Base-by-base conservation (phyloP, 1,140 invertebrate genomes). In the Lepidurus couesii region DNA sequence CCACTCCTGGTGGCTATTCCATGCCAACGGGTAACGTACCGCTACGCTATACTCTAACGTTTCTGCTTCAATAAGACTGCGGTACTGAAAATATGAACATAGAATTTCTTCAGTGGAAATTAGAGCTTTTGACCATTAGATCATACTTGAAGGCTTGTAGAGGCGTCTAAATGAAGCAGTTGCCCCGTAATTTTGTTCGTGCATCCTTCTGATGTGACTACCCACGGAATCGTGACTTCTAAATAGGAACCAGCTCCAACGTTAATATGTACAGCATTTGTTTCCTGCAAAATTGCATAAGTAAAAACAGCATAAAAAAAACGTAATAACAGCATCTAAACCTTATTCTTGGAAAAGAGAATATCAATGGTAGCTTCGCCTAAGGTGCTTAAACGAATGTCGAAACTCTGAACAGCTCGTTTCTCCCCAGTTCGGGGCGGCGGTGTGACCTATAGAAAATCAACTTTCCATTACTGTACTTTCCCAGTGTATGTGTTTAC, bases 1-100 rank as follows among this genome's bases (percentile, higher is more conserved):
- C 96, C 96, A 98, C 80, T 94, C 91, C 84, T 98, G 96, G 82
- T 96, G 93, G 82, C 94, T 93, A 85, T 98, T 98, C 96, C 96
- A 98, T 79, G 91, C 88, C 11, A 93, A 87, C 0, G 96, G 96
- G 87, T 97, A 98, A 82, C 93, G 91, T 81, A 92, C 92, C 82
- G 90, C 89, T 0, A 98, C 87, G 80, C 91, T 91, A 85, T 97
- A 97, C 86, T 98, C 95, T 75, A 98, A 87, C 0, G 95, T 98
- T 87, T 98, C 96, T 86, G 95, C 96, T 83, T 96, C 93, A 7
- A 96, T 90, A 78, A 98, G 87, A 84, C 94, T 95, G 75, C 96
- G 89, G 85, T 95, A 98, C 83, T 88, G 82, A 16, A 83, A 83
- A 80, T 34, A 4, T 34, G 21, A 10, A 10, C 43, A 13, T 0